Conservation (phyloP, 2,797 vertebrate species). For the Coregonus suidteri region DNA sequence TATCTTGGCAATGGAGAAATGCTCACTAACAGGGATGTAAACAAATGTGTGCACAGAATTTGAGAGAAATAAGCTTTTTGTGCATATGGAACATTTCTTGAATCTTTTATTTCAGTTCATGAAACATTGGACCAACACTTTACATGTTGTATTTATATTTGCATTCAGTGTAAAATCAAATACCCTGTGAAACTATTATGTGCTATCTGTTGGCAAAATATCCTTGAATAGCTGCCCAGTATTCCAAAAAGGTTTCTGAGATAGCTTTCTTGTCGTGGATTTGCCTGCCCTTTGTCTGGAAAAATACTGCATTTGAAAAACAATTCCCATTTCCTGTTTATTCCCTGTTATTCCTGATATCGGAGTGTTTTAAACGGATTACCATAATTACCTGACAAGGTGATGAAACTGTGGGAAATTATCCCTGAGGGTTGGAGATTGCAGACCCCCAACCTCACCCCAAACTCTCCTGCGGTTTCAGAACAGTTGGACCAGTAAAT, state of each 20-base stretch:
- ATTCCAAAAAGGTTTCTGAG: background rate
- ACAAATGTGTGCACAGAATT: too few relatives aligned
- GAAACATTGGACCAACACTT: too few relatives aligned
- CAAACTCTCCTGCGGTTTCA: background rate
- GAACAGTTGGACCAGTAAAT: slow-evolving; percentile 34
- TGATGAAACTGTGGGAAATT: slow-evolving; percentile 22
- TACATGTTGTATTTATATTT: too few relatives aligned
- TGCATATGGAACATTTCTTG: too few relatives aligned
- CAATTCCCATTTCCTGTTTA: slow-evolving; percentile 4
- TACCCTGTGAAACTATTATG: slow-evolving; percentile 1
- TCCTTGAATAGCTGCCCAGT: background rate
- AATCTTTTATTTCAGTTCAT: too few relatives aligned
- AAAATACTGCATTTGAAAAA: slow-evolving; percentile 1
- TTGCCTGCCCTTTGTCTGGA: background rate
- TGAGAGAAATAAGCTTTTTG: too few relatives aligned
- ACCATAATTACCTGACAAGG: background rate
- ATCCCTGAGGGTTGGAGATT: slow-evolving; percentile 11
- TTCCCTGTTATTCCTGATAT: background rate
- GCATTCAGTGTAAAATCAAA: slow-evolving; percentile 1
- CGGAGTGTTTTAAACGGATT: background rate
- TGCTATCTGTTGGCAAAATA: background rate
- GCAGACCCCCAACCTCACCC: background rate
- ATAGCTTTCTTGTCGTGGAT: too few relatives aligned
- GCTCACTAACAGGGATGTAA: too few relatives aligned
- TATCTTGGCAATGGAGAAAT: too few relatives aligned